phyloP scores from a whole-genome alignment of 2,888 invertebrate species.

The Crossocerus cetratus region DNA sequence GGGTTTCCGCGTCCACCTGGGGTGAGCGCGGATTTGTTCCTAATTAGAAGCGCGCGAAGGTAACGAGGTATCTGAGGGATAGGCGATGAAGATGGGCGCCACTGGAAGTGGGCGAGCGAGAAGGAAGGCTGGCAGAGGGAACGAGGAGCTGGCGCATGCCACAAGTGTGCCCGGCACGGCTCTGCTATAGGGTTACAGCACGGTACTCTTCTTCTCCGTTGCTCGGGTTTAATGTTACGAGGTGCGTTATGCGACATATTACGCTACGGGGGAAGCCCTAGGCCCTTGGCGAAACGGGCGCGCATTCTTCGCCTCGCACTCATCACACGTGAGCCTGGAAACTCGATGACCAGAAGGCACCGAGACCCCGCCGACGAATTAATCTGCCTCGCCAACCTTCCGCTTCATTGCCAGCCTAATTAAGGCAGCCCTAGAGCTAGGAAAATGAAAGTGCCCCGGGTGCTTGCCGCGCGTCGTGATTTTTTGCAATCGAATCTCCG shows the following conservation, averaged over 20 bases:
- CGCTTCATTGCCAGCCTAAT: slow-evolving; percentile 50
- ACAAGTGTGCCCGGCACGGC: slow-evolving; percentile 71
- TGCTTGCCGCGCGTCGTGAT: background rate
- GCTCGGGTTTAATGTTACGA: slow-evolving; percentile 64
- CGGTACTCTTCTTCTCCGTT: slow-evolving; percentile 51
- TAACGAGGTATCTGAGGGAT: slow-evolving; percentile 11
- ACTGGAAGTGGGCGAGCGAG: slow-evolving; percentile 30
- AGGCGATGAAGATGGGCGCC: background rate
- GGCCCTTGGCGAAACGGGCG: slow-evolving; percentile 56
- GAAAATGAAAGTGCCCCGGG: slow-evolving; percentile 20
- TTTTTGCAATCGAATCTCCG: too few relatives aligned
- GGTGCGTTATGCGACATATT: slow-evolving; percentile 56
- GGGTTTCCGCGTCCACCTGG: background rate
- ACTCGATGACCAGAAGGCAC: slow-evolving; percentile 31
- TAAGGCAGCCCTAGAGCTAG: slow-evolving; percentile 43
- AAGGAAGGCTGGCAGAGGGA: slow-evolving; percentile 8
- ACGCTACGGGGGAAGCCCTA: slow-evolving; percentile 58
- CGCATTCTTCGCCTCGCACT: slow-evolving; percentile 46
- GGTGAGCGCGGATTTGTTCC: slow-evolving; percentile 29
- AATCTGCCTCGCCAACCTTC: slow-evolving; percentile 47
- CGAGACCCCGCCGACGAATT: slow-evolving; percentile 47
- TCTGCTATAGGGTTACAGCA: slow-evolving; percentile 71
- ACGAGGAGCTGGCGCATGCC: slow-evolving; percentile 68
- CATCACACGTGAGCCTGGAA: slow-evolving; percentile 52
- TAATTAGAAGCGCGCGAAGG: slow-evolving; percentile 41